Conservation (phyloP, 1,140 invertebrate species). For the Choristoneura fumiferana region DNA sequence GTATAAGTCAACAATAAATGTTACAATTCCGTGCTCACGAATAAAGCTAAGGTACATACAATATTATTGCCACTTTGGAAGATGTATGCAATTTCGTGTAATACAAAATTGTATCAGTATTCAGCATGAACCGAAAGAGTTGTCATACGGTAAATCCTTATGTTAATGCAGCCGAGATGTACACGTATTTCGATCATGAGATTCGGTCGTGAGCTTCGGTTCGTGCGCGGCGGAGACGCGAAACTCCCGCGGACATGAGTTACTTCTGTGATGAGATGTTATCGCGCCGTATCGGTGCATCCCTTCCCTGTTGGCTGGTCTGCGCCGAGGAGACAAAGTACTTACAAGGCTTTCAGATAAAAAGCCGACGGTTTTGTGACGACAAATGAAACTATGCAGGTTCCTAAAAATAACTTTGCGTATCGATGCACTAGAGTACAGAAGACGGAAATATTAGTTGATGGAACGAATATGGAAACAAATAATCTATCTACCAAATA, state of each 20-base stretch:
- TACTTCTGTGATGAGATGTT: constrained; percentile 51
- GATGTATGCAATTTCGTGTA: constrained; percentile 68
- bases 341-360: constrained; percentile 2
- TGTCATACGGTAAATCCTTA: constrained; percentile 70
- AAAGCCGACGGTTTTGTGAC: constrained; percentile 12
- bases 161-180: constrained; percentile 60
- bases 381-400: constrained; percentile 5
- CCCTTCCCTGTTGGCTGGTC: constrained; percentile 1
- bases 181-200: constrained; percentile 63
- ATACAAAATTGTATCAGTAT: constrained; percentile 65
- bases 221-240: constrained; percentile 52
- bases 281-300: constrained; percentile 30
- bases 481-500: too few relatives aligned
- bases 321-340: constrained; percentile 10
- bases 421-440: too few relatives aligned
- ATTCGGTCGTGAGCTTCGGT: constrained; percentile 59
- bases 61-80: constrained; percentile 49
- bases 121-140: constrained; percentile 66
- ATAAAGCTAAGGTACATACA: background rate
- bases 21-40: constrained; percentile 33
- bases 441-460: too few relatives aligned
- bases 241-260: constrained; percentile 41
- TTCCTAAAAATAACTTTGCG: too few relatives aligned
- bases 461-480: too few relatives aligned
- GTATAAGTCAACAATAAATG: background rate